phyloP scores from a whole-genome alignment of 2,113 vertebrate species.

The Festucalex cinctus region DNA sequence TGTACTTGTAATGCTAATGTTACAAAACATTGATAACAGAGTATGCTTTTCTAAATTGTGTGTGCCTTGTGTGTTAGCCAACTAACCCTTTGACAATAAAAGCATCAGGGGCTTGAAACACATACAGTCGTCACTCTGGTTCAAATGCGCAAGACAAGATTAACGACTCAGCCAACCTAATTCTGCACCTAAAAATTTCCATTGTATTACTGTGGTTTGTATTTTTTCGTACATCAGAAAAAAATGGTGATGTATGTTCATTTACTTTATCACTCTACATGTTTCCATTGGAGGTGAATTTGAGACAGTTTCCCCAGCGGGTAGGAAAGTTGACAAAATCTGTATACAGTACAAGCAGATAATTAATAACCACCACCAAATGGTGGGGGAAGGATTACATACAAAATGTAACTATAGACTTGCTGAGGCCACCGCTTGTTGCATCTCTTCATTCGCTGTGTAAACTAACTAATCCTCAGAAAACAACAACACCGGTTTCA shows the following conservation, averaged over 20 bases:
- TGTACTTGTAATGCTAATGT: too few relatives aligned
- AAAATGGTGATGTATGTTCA: neutral
- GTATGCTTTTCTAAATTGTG: too few relatives aligned
- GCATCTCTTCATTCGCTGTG: slow-evolving; percentile 30
- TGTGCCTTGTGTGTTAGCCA: too few relatives aligned
- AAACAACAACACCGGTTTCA: too few relatives aligned
- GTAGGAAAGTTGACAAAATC: slow-evolving; percentile 1
- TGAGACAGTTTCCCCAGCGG: neutral
- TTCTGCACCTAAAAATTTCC: too few relatives aligned
- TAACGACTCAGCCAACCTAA: too few relatives aligned
- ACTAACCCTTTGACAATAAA: too few relatives aligned
- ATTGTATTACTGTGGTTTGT: neutral
- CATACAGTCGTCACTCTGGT: too few relatives aligned
- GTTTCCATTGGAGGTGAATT: neutral
- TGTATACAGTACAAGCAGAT: slow-evolving; percentile 4
- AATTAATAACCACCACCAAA: slow-evolving; percentile 28
- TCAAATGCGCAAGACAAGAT: too few relatives aligned
- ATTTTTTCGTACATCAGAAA: too few relatives aligned
- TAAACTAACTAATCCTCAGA: slow-evolving; percentile 30
- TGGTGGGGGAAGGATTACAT: slow-evolving; percentile 17
- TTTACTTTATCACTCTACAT: neutral
- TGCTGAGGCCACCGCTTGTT: slow-evolving; percentile 44
- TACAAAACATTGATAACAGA: too few relatives aligned
- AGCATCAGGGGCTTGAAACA: too few relatives aligned
- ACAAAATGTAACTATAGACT: slow-evolving; percentile 26